phyloP scores from a whole-genome alignment of 2,797 vertebrate genomes.

The Cheirogaleus major region DNA sequence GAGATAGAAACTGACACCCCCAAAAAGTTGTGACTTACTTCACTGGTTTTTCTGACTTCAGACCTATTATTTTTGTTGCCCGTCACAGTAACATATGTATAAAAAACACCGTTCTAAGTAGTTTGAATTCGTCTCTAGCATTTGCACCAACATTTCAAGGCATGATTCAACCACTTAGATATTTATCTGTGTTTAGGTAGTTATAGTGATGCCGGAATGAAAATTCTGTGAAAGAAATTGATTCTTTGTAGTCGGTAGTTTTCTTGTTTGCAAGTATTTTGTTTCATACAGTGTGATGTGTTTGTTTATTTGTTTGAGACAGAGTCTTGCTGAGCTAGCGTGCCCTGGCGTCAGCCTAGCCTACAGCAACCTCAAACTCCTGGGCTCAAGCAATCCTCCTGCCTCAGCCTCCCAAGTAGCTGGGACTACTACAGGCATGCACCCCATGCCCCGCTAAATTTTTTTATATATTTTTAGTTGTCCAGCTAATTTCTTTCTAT shows the following conservation, averaged over 20 bases:
- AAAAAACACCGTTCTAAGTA: background rate
- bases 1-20: background rate
- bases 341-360: too few species aligned
- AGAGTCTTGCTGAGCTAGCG: too few species aligned
- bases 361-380: too few species aligned
- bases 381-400: too few species aligned
- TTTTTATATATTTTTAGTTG: too few species aligned
- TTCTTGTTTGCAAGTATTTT: background rate
- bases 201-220: background rate
- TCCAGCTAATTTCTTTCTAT: too few species aligned
- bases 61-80: background rate
- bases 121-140: background rate
- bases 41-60: background rate
- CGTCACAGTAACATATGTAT: background rate
- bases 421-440: too few species aligned
- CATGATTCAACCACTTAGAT: background rate
- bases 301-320: too few species aligned
- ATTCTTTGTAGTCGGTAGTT: conserved; percentile 1
- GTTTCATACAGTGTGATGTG: background rate
- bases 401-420: too few species aligned
- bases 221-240: background rate
- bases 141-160: background rate
- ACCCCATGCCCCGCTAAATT: too few species aligned
- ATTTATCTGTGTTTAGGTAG: background rate
- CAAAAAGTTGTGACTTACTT: background rate